Base-by-base conservation (phyloP, 37 sponge, comb jelly and placozoan species). In the Diacarnus erythraeanus region DNA sequence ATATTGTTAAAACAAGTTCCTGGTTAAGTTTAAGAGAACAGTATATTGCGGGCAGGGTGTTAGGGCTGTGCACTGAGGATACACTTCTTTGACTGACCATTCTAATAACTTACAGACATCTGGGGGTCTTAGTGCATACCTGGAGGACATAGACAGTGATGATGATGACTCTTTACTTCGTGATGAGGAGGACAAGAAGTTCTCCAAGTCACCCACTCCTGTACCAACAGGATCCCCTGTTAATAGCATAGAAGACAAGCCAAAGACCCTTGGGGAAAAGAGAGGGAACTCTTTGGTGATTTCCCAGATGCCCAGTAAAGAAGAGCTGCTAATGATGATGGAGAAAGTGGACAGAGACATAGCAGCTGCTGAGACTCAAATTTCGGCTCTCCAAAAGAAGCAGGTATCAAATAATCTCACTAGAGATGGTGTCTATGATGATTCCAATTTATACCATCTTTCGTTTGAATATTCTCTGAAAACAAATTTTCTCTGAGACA, bases 121-220 rank as follows among this genome's bases (percentile, higher is more conserved):
- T 33, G 72, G 72, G 40, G 81, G 72, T 27, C 76, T 88, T 35
- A 82, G 83, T 82, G 83, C 88, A 27, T 88, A 82, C 69, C 69
- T 88, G 73, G 85, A 88, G 41, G 93, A 92, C 43, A 92, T 92
- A 66, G 89, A 84, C 63, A 92, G 93, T 77, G 93, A 92, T 30
- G 93, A 92, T 30, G 91, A 72, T 71, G 64, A 77, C 76, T 38
- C 57, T 21, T 38, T 76, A 20, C 30, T 64, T 21, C 38, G 35
- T 59, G 68, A 41, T 17, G 74, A 72, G 35, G 83, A 82, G 3
- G 84, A 77, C 1, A 42, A 64, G 8, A 61, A 71, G n/a, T n/a
- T 64, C 30, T 40, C 69, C 18, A 29, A 10, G 43, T 34, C 65
- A 25, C 35, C 74, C 74, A 26, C 74, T 26, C 54, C 57, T 31